Evolutionary conservation across 2,113 vertebrate genomes (phyloP), one percentile per base, ranked within the genome.

Genomic region (Crotalus tigris): DNA sequence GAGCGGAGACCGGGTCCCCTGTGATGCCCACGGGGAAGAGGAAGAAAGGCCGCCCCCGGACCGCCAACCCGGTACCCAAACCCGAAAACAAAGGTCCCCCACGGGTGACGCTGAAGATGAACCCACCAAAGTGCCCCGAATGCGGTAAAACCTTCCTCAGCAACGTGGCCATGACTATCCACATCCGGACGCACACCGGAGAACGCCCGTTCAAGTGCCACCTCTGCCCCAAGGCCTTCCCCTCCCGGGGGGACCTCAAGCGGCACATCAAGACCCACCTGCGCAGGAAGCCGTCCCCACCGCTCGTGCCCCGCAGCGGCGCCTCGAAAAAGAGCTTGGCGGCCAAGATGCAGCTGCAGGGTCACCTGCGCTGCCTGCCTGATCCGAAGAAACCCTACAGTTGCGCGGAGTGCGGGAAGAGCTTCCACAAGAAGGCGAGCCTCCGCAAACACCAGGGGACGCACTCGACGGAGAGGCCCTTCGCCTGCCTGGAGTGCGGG

Each of bases 141-240:
- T 92, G 93, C 0, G 85, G 69, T 11, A 95, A 93, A 26, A 81
- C 57, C 64, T 81, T 26, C 88, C 64, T 75, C 57, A 96, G 97
- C 94, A 96, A 96, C 6, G 96, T 95, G 3, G 96, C 96, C 81
- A 92, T 97, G 94, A 94, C 93, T 89, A 94, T 95, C 64, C 97
- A 97, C 86, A 95, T 95, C 93, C 94, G 95, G 95, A 96, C 95
- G 87, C 97, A 97, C 94, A 97, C 97, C 0, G 97, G 97, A 33
- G 97, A 97, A 93, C 96, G 97, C 49, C 97, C 97, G 87, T 94
- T 90, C 26, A 94, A 94, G 92, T 97, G 97, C 94, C 96, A 95
- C 0, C 24, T 13, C 2, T 94, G 93, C 26, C 24, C 69, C 9
- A 93, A 93, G n/a, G 19, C 39, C 61, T 93, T 95, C 59, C 90